These are phyloP conservation scores for Danionella dracula DNA, from an alignment of 2,797 vertebrate genomes.

Conservation along the genomic window DNA sequence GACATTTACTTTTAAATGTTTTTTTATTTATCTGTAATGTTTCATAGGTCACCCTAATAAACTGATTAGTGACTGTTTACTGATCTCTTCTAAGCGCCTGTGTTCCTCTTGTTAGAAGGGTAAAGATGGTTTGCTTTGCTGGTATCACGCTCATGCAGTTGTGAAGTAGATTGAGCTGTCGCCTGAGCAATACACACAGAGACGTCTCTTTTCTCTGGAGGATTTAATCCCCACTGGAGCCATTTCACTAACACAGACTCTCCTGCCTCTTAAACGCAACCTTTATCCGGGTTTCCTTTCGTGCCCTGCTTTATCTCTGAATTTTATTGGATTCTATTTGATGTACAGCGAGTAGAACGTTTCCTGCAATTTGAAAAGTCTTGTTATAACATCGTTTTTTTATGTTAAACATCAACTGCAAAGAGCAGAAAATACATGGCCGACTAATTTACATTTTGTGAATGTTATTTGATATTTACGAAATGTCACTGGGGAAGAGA, in stretches of 20 bases:
- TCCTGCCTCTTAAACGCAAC: background rate
- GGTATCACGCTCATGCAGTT: background rate
- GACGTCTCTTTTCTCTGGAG: constrained; percentile 34
- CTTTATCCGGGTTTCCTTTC: background rate
- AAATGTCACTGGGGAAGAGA: too few species aligned
- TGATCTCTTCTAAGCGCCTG: background rate
- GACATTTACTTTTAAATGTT: too few species aligned
- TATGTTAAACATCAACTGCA: too few species aligned
- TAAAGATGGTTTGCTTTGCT: background rate
- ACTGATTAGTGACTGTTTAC: background rate
- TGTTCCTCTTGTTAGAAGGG: background rate
- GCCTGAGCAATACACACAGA: constrained; percentile 7
- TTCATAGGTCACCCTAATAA: too few species aligned
- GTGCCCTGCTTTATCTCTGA: background rate
- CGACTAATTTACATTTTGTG: too few species aligned
- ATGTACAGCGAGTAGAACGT: too few species aligned
- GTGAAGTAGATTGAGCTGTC: background rate
- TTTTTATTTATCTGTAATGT: too few species aligned
- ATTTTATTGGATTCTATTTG: background rate
- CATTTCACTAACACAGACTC: constrained; percentile 11
- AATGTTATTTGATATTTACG: too few species aligned
- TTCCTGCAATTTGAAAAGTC: too few species aligned
- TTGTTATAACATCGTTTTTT: too few species aligned
- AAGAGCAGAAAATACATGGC: too few species aligned
- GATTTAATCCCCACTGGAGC: constrained; percentile 16